phyloP scores from a whole-genome alignment of 2,113 vertebrate genomes.

The Diadophis punctatus region DNA sequence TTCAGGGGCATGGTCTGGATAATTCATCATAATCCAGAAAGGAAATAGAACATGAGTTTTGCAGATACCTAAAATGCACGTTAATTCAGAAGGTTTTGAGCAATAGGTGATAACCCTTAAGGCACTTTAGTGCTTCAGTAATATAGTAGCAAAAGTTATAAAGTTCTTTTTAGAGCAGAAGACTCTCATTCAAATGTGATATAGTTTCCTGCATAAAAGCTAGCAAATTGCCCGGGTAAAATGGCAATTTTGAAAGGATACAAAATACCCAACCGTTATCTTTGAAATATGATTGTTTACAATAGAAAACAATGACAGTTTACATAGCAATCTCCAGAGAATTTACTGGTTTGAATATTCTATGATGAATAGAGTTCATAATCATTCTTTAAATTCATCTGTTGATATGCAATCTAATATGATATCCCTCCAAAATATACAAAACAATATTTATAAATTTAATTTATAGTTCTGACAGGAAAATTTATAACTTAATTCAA shows the following conservation, averaged over 20 bases:
- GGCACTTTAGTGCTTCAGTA: not conserved
- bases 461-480: not conserved
- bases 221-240: not conserved
- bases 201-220: not conserved
- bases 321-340: not conserved
- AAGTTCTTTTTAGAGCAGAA: not conserved
- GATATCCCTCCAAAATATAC: not conserved
- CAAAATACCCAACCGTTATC: not conserved
- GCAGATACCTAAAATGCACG: not conserved
- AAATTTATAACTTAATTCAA: conserved; percentile 8
- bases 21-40: not conserved
- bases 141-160: not conserved
- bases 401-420: not conserved
- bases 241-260: not conserved
- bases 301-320: not conserved
- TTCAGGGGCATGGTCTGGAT: not conserved
- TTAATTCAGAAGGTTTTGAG: not conserved
- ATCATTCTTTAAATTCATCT: not conserved
- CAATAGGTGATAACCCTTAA: not conserved
- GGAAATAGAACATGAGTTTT: not conserved
- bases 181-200: not conserved
- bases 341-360: not conserved
- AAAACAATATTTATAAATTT: not conserved
- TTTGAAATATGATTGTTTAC: not conserved
- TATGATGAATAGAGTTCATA: not conserved